Evolutionary conservation across 1,140 invertebrate species (phyloP).

Genomic region (Drosophila bifasciata): DNA sequence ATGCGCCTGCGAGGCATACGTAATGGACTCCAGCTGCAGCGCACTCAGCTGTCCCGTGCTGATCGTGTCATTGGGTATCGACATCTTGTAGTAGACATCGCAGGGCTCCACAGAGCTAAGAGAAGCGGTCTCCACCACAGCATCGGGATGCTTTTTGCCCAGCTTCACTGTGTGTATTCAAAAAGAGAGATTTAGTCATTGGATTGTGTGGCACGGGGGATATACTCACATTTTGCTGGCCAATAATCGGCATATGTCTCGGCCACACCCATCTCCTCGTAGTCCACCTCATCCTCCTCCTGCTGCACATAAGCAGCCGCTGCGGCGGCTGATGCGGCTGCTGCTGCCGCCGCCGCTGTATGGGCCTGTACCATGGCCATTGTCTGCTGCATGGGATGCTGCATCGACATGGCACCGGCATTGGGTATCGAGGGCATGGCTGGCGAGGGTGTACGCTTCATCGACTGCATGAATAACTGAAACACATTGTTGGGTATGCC

Average conservation of each 20-base stretch:
- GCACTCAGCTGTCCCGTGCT: conserved; percentile 95
- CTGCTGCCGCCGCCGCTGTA: conserved; percentile 29
- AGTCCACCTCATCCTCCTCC: conserved; percentile 95
- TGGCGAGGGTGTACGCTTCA: conserved; percentile 23
- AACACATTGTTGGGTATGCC: conserved; percentile 83
- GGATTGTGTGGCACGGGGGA: too few relatives aligned
- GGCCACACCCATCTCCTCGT: conserved; percentile 98
- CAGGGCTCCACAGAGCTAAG: conserved; percentile 98
- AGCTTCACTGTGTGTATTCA: conserved; percentile 96
- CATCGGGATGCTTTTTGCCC: conserved; percentile 98
- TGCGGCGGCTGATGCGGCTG: conserved; percentile 19
- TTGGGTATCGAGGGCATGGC: not conserved
- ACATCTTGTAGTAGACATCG: conserved; percentile 95
- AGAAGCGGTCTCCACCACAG: conserved; percentile 99
- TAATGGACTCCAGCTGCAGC: conserved; percentile 97
- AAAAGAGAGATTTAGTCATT: too few relatives aligned
- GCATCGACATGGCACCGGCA: not conserved
- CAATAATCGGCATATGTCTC: conserved; percentile 99
- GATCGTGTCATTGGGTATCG: conserved; percentile 94
- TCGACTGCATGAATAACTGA: conserved; percentile 84
- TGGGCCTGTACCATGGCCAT: conserved; percentile 2
- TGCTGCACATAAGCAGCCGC: conserved; percentile 58
- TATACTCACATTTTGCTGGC: conserved; percentile 93
- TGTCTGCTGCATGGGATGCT: not conserved
- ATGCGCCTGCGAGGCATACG: conserved; percentile 98